Evolutionary conservation across 1,140 invertebrate species (phyloP), one percentile per base, ranked within the genome.

Genomic region (Trichomalopsis sarcophagae): DNA sequence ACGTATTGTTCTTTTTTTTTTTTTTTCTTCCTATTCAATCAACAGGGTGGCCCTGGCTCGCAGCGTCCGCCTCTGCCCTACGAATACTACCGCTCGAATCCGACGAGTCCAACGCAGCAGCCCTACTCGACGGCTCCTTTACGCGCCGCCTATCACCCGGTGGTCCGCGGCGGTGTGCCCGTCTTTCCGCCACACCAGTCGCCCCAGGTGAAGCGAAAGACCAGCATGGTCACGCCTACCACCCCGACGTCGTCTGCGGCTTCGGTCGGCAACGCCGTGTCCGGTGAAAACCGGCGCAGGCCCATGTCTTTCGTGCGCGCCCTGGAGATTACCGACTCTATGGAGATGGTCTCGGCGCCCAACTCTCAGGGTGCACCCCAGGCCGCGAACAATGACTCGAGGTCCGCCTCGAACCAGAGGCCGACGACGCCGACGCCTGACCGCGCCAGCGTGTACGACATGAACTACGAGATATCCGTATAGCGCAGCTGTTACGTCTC

Each of bases 401-500:
- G 40, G 23, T 3, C 78, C n/a, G 1, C 84, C n/a, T 91, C 86
- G 88, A 92, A 86, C 44, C 91, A 90, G 86, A 91, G 91, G 84
- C 92, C 93, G 80, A 94, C 94, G 9, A 94, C 95, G 30, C 95
- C 96, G 33, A 96, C 95, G n/a, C 96, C 95, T 36, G 97, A 98
- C 91, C 95, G 97, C 86, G 96, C 96, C 86, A 98, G 97, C 93
- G 96, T 98, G 83, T 98, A 98, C 92, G 98, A 98, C 93, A 98
- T 97, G 96, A 98, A 98, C 93, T 98, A 98, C 93, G 98, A 99
- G 93, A 98, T 98, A 93, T 98, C 97, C 82, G 97, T 98, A 94
- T 96, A 95, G 94, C 93, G 90, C 89, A 92, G 73, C 85, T 89
- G 89, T 84, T 85, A 87, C 86, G 87, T 91, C 91, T 91, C 90